Evolutionary conservation across 2,113 vertebrate genomes (phyloP).

Genomic region (Ageneiosus marmoratus): DNA sequence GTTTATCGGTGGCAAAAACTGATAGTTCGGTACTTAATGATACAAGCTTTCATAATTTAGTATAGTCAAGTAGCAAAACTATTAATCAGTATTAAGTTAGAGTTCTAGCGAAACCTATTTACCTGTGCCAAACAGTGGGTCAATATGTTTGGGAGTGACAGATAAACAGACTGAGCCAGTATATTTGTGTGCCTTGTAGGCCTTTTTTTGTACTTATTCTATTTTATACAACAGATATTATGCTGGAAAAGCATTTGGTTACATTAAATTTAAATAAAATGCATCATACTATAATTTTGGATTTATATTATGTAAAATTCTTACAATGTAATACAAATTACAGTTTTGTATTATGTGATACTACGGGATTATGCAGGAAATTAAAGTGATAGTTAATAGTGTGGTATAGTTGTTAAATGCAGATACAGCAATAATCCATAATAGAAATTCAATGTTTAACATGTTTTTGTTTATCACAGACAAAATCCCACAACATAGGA

Average conservation of each 20-base stretch:
- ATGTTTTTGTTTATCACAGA: background rate
- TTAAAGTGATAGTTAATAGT: background rate
- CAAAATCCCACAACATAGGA: background rate
- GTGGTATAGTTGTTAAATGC: background rate
- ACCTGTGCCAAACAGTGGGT: background rate
- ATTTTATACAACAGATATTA: background rate
- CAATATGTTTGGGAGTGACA: background rate
- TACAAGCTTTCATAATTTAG: background rate
- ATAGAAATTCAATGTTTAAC: background rate
- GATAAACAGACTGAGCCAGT: background rate
- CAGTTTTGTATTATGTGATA: background rate
- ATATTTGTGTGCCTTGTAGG: background rate
- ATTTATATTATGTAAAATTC: background rate
- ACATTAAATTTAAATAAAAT: background rate
- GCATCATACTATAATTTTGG: background rate
- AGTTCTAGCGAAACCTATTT: background rate
- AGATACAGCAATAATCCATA: background rate
- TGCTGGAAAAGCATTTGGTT: too few relatives aligned
- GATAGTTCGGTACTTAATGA: background rate
- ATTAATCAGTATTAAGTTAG: background rate
- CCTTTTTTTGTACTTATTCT: background rate
- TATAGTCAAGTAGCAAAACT: background rate
- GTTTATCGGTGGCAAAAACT: background rate
- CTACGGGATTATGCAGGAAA: background rate
- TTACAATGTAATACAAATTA: background rate